Percentiles rank a stretch among this genome's conserved stretches.
phyloP scores from a whole-genome alignment of 2,888 invertebrate genomes.

The Nomada hirtipes region DNA sequence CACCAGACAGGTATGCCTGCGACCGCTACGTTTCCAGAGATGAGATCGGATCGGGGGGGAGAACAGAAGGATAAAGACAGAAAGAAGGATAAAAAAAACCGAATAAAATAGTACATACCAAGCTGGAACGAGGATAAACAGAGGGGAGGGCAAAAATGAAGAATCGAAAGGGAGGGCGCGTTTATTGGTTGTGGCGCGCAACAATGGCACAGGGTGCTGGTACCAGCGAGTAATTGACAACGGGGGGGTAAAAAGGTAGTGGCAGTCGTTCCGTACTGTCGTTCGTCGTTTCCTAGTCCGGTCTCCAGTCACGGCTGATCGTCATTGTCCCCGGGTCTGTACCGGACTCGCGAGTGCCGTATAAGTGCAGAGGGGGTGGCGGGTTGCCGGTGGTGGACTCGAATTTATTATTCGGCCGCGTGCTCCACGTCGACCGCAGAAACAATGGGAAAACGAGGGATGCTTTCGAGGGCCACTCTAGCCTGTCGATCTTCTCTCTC shows the following conservation, averaged over 20 bases:
- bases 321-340: slow-evolving; percentile 61
- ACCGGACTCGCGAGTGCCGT: slow-evolving; percentile 49
- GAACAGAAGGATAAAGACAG: too few relatives aligned
- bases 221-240: slow-evolving; percentile 41
- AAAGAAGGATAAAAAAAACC: background rate
- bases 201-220: slow-evolving; percentile 40
- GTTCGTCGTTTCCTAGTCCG: slow-evolving; percentile 29
- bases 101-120: background rate
- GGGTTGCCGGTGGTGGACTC: slow-evolving; percentile 41
- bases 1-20: slow-evolving; percentile 18
- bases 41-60: background rate
- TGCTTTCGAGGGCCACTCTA: slow-evolving; percentile 67
- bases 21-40: background rate
- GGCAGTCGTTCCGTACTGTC: slow-evolving; percentile 20
- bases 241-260: slow-evolving; percentile 37
- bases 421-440: slow-evolving; percentile 72
- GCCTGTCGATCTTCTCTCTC: slow-evolving; percentile 66
- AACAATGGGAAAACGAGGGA: slow-evolving; percentile 72
- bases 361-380: background rate
- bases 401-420: slow-evolving; percentile 73
- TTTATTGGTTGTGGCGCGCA: slow-evolving; percentile 36
- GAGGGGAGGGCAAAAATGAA: background rate
- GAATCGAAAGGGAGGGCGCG: slow-evolving; percentile 11
- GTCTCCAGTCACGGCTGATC: slow-evolving; percentile 52
- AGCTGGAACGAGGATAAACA: background rate